These are phyloP conservation scores for Mercenaria mercenaria DNA, from an alignment of 1,140 invertebrate species.

Conservation along the genomic window DNA sequence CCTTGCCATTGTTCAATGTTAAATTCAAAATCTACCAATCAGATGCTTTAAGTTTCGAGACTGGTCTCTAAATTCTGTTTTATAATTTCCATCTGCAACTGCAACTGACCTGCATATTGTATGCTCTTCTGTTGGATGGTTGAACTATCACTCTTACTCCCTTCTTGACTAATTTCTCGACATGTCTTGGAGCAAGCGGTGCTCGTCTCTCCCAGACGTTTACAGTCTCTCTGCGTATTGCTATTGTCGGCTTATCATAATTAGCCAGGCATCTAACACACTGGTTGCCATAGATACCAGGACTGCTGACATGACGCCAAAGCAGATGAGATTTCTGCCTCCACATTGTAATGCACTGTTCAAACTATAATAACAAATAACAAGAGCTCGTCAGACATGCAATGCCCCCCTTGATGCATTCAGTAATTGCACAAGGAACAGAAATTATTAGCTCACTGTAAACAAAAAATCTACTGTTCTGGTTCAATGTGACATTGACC, in stretches of 20 bases:
- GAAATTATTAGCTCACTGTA: too few relatives aligned
- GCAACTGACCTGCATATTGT: conserved; percentile 94
- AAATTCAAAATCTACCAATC: too few relatives aligned
- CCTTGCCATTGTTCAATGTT: too few relatives aligned
- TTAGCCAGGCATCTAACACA: conserved; percentile 49
- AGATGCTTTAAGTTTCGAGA: too few relatives aligned
- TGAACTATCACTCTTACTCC: conserved; percentile 99
- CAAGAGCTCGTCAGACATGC: too few relatives aligned
- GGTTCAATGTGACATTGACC: too few relatives aligned
- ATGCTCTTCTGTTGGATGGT: conserved; percentile 98
- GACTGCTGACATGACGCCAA: conserved; percentile 55
- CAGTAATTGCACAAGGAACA: too few relatives aligned
- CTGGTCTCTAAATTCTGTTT: too few relatives aligned
- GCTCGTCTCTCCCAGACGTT: conserved; percentile 99
- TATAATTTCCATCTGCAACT: too few relatives aligned
- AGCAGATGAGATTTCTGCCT: conserved; percentile 64
- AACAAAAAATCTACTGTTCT: too few relatives aligned
- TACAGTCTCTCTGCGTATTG: conserved; percentile 94
- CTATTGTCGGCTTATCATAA: conserved; percentile 76
- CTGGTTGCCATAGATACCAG: conserved; percentile 32
- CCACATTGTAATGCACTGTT: conserved; percentile 61
- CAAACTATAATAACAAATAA: too few relatives aligned
- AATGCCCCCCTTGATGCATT: too few relatives aligned
- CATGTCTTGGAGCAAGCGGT: conserved; percentile 96
- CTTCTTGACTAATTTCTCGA: conserved; percentile 92